A percentile compares a stretch with the other conserved stretches of the same genome.
Evolutionary conservation across 2,113 vertebrate species (phyloP).

Genomic region (Artemisiospiza belli): DNA sequence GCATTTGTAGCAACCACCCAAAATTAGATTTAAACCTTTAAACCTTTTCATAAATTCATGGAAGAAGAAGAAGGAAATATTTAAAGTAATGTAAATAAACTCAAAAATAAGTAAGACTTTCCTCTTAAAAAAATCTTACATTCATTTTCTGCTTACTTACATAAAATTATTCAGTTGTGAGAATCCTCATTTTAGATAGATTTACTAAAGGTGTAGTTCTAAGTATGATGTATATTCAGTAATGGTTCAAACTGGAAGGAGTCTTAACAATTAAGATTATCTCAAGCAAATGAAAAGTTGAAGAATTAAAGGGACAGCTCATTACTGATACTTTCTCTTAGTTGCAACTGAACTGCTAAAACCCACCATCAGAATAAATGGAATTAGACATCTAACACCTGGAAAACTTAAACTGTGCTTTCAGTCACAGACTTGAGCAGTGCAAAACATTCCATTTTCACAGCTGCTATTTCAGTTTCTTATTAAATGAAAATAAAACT

Average conservation of each 20-base stretch:
- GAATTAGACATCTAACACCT: background rate
- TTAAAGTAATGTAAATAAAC: background rate
- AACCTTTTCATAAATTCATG: background rate
- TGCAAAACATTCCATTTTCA: background rate
- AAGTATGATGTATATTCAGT: background rate
- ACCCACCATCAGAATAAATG: background rate
- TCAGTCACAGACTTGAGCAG: background rate
- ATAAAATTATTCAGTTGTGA: background rate
- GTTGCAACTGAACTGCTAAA: background rate
- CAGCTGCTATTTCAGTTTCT: background rate
- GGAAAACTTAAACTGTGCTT: background rate
- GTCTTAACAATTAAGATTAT: background rate
- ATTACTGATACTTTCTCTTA: background rate
- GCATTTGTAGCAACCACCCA: background rate
- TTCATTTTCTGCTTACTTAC: background rate
- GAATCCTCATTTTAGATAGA: background rate
- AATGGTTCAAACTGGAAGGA: background rate
- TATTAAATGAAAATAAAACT: background rate
- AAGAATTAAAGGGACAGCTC: background rate
- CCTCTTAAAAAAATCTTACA: background rate
- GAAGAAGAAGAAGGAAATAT: background rate
- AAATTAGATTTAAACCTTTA: background rate
- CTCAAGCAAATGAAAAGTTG: background rate
- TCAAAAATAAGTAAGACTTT: background rate
- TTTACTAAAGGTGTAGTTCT: background rate